These are phyloP conservation scores for Eumerus sabulonum DNA, from an alignment of 2,888 invertebrate genomes.

Conservation along the genomic window DNA sequence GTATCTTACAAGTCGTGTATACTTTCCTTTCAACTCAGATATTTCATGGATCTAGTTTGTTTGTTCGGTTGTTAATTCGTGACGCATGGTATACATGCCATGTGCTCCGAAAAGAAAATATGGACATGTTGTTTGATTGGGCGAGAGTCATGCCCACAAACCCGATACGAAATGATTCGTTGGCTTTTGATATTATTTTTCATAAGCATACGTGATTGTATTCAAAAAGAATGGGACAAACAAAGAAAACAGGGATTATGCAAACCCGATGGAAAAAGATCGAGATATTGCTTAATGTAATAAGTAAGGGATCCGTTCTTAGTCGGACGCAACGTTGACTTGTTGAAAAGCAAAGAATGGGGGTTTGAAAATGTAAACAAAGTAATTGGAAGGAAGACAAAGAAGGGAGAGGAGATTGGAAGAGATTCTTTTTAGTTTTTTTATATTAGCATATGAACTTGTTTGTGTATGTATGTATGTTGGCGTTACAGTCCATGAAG, in stretches of 20 bases:
- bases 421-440: too few species aligned
- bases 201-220: constrained; percentile 39
- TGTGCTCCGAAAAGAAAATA: constrained; percentile 4
- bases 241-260: constrained; percentile 12
- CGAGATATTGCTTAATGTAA: too few species aligned
- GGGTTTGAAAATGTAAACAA: constrained; percentile 1
- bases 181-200: constrained; percentile 21
- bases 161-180: background rate
- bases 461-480: too few species aligned
- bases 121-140: background rate
- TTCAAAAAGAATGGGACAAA: constrained; percentile 8
- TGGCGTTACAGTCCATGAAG: too few species aligned
- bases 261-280: background rate
- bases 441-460: too few species aligned
- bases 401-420: too few species aligned
- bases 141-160: constrained; percentile 15
- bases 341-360: constrained; percentile 11
- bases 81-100: constrained; percentile 22
- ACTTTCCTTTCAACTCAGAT: background rate
- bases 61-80: too few species aligned
- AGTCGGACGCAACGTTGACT: background rate
- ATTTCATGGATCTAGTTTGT: constrained; percentile 2
- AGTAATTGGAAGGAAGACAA: background rate
- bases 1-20: background rate
- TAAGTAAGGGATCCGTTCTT: too few species aligned